Evolutionary conservation across 2,888 invertebrate genomes (phyloP), one percentile per base, ranked within the genome.

Genomic region (Aphodius sticticus): DNA sequence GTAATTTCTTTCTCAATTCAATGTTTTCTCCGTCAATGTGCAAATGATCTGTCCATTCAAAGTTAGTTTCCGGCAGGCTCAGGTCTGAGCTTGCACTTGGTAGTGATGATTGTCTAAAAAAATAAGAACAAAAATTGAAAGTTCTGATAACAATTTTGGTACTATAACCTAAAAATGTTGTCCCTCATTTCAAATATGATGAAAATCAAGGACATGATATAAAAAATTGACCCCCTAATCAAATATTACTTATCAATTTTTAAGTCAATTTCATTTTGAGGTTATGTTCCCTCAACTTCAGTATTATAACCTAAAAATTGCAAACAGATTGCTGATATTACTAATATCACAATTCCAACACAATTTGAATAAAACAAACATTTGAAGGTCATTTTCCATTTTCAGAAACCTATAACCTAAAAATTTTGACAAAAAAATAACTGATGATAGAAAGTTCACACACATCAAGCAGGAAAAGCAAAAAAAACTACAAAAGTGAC

Each of bases 81-180:
- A 92, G 88, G 82, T 95, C 95, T 0, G 93, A 93, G 79, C 93
- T 92, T 16, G 93, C 94, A 86, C 95, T 95, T 0, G 96, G 96
- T 83, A 96, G 89, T 6, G 96, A 96, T 76, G 94, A 93, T 91
- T 96, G 96, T 12, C 95, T 91, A 86, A 37, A 84, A 82, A 77
- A 35, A 80, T 79, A 14, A 70, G 9, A 26, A 26, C n/a, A 26
- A 26, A 26, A 26, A 26, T 26, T 26, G 26, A 26, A 26, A 26
- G 3, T 26, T 3, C 26, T 26, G 26, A 1, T 2, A 26, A 26
- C 26, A 26, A 26, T 26, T 26, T 26, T 26, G 26, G 26, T 26
- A 26, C 26, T 3, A 26, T 53, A 53, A 53, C 53, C 53, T 53
- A 3, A 53, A 53, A 53, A 53, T 5, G 1, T 53, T 2, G 12